Evolutionary conservation across 2,888 invertebrate genomes (phyloP), one percentile per base, ranked within the genome.

Genomic region (Pristionchus japonicus): DNA sequence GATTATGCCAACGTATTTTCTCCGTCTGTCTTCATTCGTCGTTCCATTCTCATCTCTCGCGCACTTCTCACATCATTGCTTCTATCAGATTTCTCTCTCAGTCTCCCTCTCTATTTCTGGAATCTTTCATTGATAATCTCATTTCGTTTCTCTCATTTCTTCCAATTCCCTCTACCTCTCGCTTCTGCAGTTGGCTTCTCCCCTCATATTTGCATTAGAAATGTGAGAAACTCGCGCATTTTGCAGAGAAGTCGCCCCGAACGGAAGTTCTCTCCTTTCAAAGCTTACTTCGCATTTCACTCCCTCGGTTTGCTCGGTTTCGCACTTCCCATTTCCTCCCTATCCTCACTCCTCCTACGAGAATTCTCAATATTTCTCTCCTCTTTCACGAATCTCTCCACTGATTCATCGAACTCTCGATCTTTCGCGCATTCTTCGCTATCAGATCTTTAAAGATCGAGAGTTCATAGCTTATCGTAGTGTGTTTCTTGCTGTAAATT

Each of bases 101-200:
- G 11, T 77, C 77, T 77, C 43, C 34, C 77, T 11, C 70, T 74
- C 40, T 77, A 77, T 77, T 47, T 77, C 77, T 77, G 77, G 43
- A 23, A 77, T 77, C 9, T 77, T 20, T 23, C 70, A 70, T 70
- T 77, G 77, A 77, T 77, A 77, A 77, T 77, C 43, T 77, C 43
- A 34, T 6, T 31, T 3, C 34, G 17, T 43, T 27, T 47, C 77
- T 47, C 43, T 47, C 77, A n/a, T 40, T 77, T 47, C 15, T 40
- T 74, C 74, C 74, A 74, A 77, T 77, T 47, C 17, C 77, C 77
- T 20, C 77, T 23, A 27, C 15, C 34, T 27, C 27, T 27, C 70
- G 17, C 20, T 34, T 37, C 70, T 70, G 77, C 23, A 57, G n/a
- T n/a, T n/a, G 77, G 77, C 77, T 77, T 77, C 77, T 77, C 77